Evolutionary conservation across 2,888 invertebrate genomes (phyloP).

Genomic region (Nasonia oneida): DNA sequence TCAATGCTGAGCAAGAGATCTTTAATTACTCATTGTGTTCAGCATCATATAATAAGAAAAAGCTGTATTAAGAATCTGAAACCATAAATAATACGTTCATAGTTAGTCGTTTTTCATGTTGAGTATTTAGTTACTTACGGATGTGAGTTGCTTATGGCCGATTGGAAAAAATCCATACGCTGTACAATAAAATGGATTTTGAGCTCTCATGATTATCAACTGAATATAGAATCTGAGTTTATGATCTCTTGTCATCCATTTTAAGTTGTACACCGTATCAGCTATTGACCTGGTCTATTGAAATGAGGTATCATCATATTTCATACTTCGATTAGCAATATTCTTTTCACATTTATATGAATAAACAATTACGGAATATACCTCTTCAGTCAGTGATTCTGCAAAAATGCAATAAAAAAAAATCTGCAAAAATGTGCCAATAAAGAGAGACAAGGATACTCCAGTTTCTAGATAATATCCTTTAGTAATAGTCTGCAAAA

Average conservation of each 20-base stretch:
- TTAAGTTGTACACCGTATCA: conserved; percentile 11
- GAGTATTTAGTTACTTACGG: not conserved
- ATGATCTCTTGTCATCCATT: not conserved
- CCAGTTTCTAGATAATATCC: not conserved
- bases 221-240: conserved; percentile 24
- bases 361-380: not conserved
- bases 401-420: conserved; percentile 18
- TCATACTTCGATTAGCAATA: not conserved
- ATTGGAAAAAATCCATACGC: conserved; percentile 45
- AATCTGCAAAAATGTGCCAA: conserved; percentile 3
- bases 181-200: conserved; percentile 27
- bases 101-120: not conserved
- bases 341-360: not conserved
- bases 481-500: not conserved
- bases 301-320: not conserved
- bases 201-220: conserved; percentile 23
- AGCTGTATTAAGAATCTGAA: not conserved
- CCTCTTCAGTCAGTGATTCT: conserved; percentile 23
- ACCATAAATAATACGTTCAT: not conserved
- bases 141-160: conserved; percentile 11
- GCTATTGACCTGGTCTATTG: conserved; percentile 10
- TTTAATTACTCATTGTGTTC: not conserved
- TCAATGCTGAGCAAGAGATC: no score
- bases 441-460: not conserved
- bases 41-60: conserved; percentile 8